Evolutionary conservation across 2,113 vertebrate genomes (phyloP).

Genomic region (rat (Rattus norvegicus)): GRCr8 NC_086021.1:37168001-37168500

Average conservation of each 20-base stretch:
- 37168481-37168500: neutral
- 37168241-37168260: neutral
- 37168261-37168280: neutral
- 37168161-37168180: neutral
- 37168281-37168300: neutral
- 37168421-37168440: neutral
- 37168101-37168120: neutral
- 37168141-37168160: fast-evolving
- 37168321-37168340: neutral
- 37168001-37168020: no score
- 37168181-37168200: neutral
- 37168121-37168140: neutral
- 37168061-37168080: neutral
- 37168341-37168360: neutral
- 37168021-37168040: neutral
- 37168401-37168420: neutral
- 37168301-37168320: neutral
- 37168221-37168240: neutral
- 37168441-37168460: neutral
- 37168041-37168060: neutral
- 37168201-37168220: no score
- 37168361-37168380: neutral
- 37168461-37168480: neutral
- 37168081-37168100: neutral
- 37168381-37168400: neutral